Conservation (phyloP, 1,140 invertebrate genomes). For the Aphidius gifuensis region DNA sequence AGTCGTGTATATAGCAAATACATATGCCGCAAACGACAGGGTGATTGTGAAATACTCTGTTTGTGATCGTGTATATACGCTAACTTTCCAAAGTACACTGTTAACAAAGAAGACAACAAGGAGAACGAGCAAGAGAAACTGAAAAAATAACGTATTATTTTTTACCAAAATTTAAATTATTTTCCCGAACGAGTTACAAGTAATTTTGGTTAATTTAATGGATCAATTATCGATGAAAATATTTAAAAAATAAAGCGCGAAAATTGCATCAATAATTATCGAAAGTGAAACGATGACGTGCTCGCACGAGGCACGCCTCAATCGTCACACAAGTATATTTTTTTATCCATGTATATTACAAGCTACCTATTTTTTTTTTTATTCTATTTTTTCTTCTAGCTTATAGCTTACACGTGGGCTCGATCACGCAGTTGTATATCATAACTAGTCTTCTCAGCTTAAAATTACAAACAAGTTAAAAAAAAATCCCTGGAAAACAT, state of each 20-base stretch:
- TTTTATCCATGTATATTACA: constrained; percentile 3
- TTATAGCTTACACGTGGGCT: constrained; percentile 15
- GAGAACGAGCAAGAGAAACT: too few species aligned
- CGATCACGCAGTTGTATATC: constrained; percentile 10
- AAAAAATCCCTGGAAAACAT: not conserved
- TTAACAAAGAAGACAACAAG: too few species aligned
- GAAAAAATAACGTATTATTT: too few species aligned
- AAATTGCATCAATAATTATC: constrained; percentile 16
- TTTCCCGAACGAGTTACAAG: too few species aligned
- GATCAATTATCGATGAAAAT: too few species aligned
- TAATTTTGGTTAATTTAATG: too few species aligned
- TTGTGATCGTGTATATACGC: not conserved
- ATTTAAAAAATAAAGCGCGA: too few species aligned
- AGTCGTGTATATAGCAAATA: too few species aligned
- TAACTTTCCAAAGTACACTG: constrained; percentile 20
- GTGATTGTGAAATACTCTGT: constrained; percentile 19
- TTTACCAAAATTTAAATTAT: too few species aligned
- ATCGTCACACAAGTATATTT: not conserved
- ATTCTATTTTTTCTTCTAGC: not conserved
- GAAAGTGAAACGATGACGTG: constrained; percentile 29
- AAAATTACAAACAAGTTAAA: not conserved
- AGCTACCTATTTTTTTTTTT: not conserved
- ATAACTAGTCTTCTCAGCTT: not conserved
- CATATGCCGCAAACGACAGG: constrained; percentile 7
- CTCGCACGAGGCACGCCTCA: constrained; percentile 21